phyloP scores from a whole-genome alignment of 2,797 vertebrate species.

The Vespertilio murinus region DNA sequence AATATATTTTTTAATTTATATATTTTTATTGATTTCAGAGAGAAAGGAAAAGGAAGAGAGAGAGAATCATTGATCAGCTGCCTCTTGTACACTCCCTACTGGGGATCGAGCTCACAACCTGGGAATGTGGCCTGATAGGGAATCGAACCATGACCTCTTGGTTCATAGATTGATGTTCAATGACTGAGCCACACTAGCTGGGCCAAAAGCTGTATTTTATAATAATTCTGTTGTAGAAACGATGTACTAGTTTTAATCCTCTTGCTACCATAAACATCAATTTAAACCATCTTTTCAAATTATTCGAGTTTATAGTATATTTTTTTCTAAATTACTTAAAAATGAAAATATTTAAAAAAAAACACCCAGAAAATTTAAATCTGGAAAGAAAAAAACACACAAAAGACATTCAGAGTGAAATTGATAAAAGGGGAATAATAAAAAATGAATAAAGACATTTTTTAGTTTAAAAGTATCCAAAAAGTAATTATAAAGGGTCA shows the following conservation, averaged over 20 bases:
- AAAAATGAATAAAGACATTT: neutral
- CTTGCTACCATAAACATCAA: neutral
- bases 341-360: neutral
- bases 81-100: too few relatives aligned
- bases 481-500: neutral
- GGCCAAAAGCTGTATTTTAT: neutral
- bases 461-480: constrained; percentile 4
- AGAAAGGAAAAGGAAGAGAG: too few relatives aligned
- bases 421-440: neutral
- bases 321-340: neutral
- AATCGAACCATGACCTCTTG: too few relatives aligned
- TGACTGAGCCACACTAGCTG: too few relatives aligned
- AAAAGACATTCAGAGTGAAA: neutral
- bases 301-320: neutral
- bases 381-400: neutral
- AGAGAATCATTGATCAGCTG: too few relatives aligned
- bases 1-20: neutral
- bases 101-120: too few relatives aligned
- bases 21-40: too few relatives aligned
- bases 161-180: too few relatives aligned
- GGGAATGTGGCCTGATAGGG: too few relatives aligned
- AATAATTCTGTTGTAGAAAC: neutral
- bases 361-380: neutral
- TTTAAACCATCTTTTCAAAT: neutral
- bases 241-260: neutral